Conservation (phyloP, 1,140 invertebrate species). For the Daktulosphaira vitifoliae region DNA sequence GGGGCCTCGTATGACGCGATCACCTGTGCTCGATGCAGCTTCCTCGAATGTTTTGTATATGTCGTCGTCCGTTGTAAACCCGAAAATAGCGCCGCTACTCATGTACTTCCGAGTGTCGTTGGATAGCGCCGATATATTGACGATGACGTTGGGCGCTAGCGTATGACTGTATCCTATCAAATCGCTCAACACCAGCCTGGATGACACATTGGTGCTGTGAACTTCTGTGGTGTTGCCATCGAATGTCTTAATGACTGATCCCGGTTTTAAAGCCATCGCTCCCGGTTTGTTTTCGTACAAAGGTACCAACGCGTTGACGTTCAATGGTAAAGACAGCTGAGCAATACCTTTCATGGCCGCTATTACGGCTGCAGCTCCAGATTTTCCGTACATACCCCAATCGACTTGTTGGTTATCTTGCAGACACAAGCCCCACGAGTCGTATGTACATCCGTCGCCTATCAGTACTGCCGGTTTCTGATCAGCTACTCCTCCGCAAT, state of each 20-base stretch:
- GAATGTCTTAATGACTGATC: conserved; percentile 69
- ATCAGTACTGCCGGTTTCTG: conserved; percentile 41
- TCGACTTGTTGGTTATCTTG: conserved; percentile 50
- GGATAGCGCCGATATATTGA: no score
- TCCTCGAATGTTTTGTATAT: no score
- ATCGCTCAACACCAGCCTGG: no score
- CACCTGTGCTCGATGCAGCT: no score
- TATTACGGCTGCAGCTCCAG: conserved; percentile 69
- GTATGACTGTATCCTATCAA: no score
- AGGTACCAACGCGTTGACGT: conserved; percentile 61
- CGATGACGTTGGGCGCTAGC: no score
- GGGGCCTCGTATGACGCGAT: no score
- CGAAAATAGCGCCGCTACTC: no score
- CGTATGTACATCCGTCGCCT: conserved; percentile 80
- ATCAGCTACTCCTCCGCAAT: conserved; percentile 39
- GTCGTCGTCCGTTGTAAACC: no score
- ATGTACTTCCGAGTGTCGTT: no score
- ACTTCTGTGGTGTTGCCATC: conserved; percentile 60
- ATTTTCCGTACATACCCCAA: conserved; percentile 73
- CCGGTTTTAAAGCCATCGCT: conserved; percentile 74
- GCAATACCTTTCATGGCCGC: conserved; percentile 61
- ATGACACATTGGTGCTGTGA: no score
- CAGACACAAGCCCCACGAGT: conserved; percentile 76
- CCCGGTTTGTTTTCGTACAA: conserved; percentile 80
- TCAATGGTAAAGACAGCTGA: conserved; percentile 59